Evolutionary conservation across 2,888 invertebrate species (phyloP).

Genomic region (Siphlonurus alternatus): DNA sequence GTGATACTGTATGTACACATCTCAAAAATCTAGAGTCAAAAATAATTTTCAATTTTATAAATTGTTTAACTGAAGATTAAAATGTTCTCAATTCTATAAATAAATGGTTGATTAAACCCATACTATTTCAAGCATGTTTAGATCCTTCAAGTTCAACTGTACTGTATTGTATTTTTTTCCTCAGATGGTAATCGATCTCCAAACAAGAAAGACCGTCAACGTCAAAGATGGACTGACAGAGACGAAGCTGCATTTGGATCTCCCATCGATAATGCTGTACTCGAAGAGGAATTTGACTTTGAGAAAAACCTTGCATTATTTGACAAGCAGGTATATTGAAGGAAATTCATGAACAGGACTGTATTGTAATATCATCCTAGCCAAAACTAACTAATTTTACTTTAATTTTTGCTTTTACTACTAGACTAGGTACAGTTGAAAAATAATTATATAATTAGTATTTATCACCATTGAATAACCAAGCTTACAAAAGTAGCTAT

Average conservation of each 20-base stretch:
- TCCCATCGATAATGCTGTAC: conserved; percentile 42
- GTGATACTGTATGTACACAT: too few species aligned
- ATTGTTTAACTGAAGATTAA: too few species aligned
- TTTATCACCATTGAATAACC: neutral
- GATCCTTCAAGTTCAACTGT: too few species aligned
- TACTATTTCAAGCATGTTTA: too few species aligned
- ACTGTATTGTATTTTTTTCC: too few species aligned
- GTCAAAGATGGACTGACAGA: conserved; percentile 28
- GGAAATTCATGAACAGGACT: neutral
- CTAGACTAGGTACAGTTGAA: neutral
- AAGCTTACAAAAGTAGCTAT: too few species aligned
- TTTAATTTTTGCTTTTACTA: neutral
- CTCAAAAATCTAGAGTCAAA: too few species aligned
- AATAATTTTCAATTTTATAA: too few species aligned
- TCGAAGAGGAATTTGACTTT: conserved; percentile 77
- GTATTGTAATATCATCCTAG: neutral
- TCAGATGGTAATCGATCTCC: conserved; percentile 21
- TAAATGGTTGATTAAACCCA: too few species aligned
- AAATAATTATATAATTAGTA: neutral
- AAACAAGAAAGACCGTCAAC: conserved; percentile 33
- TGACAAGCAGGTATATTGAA: conserved; percentile 46
- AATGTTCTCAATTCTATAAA: too few species aligned
- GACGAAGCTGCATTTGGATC: conserved; percentile 67
- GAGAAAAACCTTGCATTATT: conserved; percentile 85
- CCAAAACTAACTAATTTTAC: neutral